phyloP scores from a whole-genome alignment of 2,797 vertebrate genomes.

The Phalloptychus januarius region DNA sequence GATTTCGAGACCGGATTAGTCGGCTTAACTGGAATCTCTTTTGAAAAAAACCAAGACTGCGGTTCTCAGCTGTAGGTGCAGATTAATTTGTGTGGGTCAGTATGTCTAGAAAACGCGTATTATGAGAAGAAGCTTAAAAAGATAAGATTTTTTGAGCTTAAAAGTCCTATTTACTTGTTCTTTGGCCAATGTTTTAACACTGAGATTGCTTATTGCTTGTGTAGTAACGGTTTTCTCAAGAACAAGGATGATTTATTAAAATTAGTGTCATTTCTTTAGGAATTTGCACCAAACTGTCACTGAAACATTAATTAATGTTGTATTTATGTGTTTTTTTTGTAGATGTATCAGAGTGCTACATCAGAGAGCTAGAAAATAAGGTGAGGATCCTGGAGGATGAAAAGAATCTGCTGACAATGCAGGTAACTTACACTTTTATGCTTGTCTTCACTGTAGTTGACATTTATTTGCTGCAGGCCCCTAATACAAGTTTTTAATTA shows the following conservation, averaged over 20 bases:
- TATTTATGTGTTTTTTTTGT: background rate
- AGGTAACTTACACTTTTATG: background rate
- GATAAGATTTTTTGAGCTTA: background rate
- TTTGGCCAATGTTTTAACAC: background rate
- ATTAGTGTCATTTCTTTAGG: background rate
- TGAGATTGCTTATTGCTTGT: background rate
- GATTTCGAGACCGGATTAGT: background rate
- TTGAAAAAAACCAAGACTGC: background rate
- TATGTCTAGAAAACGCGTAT: background rate
- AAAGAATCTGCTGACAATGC: background rate
- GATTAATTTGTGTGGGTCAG: background rate
- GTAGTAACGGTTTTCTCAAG: background rate
- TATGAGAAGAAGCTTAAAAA: background rate
- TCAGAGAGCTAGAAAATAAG: conserved; percentile 58
- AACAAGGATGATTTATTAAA: background rate
- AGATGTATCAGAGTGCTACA: conserved; percentile 4
- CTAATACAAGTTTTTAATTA: background rate
- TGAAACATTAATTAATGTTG: background rate
- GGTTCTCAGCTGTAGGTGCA: background rate
- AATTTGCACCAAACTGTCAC: background rate
- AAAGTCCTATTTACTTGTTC: background rate
- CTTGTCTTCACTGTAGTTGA: background rate
- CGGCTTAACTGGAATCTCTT: background rate
- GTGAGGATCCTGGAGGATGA: conserved; percentile 86
- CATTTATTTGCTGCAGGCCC: background rate